A percentile compares a stretch with the other conserved stretches of the same genome.
phyloP scores from a whole-genome alignment of 2,113 vertebrate genomes.

The Probosciger aterrimus region DNA sequence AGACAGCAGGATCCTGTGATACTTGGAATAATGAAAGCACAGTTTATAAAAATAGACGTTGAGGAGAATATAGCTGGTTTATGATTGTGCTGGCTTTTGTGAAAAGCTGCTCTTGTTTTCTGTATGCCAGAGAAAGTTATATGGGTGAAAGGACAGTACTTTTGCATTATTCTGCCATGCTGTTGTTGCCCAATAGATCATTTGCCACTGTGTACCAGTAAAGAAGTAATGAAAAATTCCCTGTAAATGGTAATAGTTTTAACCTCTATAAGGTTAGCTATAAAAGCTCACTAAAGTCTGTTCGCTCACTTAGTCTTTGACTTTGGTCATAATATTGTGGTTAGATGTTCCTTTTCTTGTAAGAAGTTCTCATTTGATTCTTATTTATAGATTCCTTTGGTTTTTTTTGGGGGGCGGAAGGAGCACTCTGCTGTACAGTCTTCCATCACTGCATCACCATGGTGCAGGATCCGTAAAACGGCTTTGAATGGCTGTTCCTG shows the following conservation, averaged over 20 bases:
- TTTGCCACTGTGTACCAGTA: not conserved
- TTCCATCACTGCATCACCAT: accelerated
- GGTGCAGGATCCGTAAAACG: not conserved
- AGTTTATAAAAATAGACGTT: slow-evolving; percentile 6
- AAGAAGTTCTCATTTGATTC: not conserved
- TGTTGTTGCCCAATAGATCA: not conserved
- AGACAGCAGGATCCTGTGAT: slow-evolving; percentile 1
- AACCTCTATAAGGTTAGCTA: not conserved
- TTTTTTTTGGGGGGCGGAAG: not conserved
- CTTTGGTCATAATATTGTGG: not conserved
- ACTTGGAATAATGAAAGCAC: slow-evolving; percentile 24
- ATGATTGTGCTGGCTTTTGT: not conserved
- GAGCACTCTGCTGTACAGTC: not conserved
- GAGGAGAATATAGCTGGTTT: not conserved
- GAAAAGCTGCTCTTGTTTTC: slow-evolving; percentile 2
- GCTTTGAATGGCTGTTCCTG: not conserved
- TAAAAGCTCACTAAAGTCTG: not conserved
- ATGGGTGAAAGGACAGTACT: not conserved
- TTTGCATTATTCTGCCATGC: not conserved
- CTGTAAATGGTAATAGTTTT: not conserved
- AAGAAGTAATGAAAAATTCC: not conserved
- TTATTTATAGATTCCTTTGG: not conserved
- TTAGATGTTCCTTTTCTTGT: not conserved
- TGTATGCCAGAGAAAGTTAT: not conserved
- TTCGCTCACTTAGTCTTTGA: not conserved